Conservation (phyloP, 2,113 vertebrate species). For the Etheostoma spectabile region DNA sequence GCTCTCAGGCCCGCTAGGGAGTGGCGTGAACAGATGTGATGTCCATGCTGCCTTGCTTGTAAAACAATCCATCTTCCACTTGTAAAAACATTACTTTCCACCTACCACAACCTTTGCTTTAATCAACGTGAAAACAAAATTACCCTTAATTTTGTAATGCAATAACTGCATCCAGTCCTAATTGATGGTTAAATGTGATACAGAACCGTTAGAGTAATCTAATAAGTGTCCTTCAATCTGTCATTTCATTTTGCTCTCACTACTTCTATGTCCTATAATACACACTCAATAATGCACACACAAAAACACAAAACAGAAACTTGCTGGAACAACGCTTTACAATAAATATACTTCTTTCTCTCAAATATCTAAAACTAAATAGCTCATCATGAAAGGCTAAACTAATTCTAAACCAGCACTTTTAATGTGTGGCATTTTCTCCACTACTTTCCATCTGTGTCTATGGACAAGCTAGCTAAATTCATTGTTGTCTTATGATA, state of each 20-base stretch:
- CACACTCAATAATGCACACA: background rate
- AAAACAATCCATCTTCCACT: slow-evolving; percentile 75
- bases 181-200: slow-evolving; percentile 57
- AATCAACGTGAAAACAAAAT: slow-evolving; percentile 61
- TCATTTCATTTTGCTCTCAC: slow-evolving; percentile 27
- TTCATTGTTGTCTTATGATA: background rate
- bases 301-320: background rate
- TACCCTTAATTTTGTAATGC: slow-evolving; percentile 38
- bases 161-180: slow-evolving; percentile 48
- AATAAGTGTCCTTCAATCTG: slow-evolving; percentile 59
- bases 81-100: slow-evolving; percentile 67
- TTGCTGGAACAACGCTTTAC: background rate
- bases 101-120: slow-evolving; percentile 48
- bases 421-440: background rate
- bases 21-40: slow-evolving; percentile 81
- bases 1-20: slow-evolving; percentile 73
- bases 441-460: background rate
- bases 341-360: background rate
- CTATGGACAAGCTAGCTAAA: background rate
- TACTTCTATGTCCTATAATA: background rate
- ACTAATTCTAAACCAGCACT: background rate
- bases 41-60: slow-evolving; percentile 68
- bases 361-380: background rate
- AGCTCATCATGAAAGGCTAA: background rate
- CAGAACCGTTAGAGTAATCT: slow-evolving; percentile 44